phyloP scores from a whole-genome alignment of 2,888 invertebrate species.

The Iselma pallidipennis region DNA sequence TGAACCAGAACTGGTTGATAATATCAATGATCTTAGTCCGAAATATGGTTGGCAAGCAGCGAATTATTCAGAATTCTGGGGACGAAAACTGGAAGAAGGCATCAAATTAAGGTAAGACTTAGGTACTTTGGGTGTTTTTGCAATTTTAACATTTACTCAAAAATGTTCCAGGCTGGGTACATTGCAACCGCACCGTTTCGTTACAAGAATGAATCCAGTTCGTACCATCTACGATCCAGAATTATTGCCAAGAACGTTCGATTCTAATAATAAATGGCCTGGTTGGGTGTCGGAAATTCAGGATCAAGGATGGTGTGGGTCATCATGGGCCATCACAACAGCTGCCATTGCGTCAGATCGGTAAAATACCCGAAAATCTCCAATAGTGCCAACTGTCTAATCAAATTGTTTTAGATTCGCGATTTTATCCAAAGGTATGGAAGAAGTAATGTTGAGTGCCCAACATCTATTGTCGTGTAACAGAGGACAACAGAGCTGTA shows the following conservation, averaged over 20 bases:
- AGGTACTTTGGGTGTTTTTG: neutral
- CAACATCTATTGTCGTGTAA: constrained; percentile 90
- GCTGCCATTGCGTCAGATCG: constrained; percentile 80
- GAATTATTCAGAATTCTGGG: constrained; percentile 85
- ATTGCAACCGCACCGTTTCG: constrained; percentile 58
- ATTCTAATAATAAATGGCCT: constrained; percentile 77
- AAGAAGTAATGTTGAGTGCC: constrained; percentile 73
- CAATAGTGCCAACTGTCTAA: neutral
- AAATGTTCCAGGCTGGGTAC: constrained; percentile 57
- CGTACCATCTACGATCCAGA: constrained; percentile 63
- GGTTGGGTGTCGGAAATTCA: constrained; percentile 69
- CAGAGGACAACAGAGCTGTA: constrained; percentile 77
- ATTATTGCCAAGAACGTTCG: constrained; percentile 71
- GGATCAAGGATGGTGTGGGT: constrained; percentile 80
- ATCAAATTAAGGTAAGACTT: constrained; percentile 52
- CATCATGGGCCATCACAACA: constrained; percentile 93
- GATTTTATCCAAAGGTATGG: constrained; percentile 81
- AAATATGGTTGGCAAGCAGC: constrained; percentile 74
- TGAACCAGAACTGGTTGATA: constrained; percentile 68
- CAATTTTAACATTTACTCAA: neutral
- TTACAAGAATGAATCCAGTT: constrained; percentile 64
- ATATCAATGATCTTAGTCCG: constrained; percentile 63
- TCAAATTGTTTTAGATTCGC: constrained; percentile 63
- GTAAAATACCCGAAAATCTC: constrained; percentile 44
- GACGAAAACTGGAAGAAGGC: constrained; percentile 79